These are phyloP conservation scores for Petrolisthes manimaculis DNA, from an alignment of 2,888 invertebrate genomes.

Conservation along the genomic window DNA sequence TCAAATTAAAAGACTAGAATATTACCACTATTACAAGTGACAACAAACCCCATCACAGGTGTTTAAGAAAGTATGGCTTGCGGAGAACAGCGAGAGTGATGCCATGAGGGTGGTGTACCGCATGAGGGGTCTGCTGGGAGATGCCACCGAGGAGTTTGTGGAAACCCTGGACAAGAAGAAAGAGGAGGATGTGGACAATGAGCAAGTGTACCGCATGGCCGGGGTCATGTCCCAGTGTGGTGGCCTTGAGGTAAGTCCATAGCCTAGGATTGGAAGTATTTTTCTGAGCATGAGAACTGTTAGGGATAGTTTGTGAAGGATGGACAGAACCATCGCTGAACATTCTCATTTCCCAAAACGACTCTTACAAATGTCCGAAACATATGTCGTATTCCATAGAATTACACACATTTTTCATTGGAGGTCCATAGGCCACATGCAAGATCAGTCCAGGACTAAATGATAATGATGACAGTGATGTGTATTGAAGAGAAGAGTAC, in stretches of 20 bases:
- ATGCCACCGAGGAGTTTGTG: constrained; percentile 98
- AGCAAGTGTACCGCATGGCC: constrained; percentile 92
- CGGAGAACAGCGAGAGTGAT: constrained; percentile 85
- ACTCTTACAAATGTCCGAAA: too few relatives aligned
- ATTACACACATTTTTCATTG: too few relatives aligned
- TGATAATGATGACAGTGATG: too few relatives aligned
- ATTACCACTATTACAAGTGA: not conserved
- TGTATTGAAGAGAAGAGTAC: too few relatives aligned
- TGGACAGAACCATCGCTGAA: too few relatives aligned
- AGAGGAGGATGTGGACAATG: constrained; percentile 91
- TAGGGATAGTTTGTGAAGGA: too few relatives aligned
- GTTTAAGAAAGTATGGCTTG: constrained; percentile 81
- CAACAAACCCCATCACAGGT: constrained; percentile 72
- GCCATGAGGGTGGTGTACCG: constrained; percentile 82
- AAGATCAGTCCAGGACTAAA: too few relatives aligned
- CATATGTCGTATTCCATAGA: too few relatives aligned
- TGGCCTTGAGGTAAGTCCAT: constrained; percentile 75
- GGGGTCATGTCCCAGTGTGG: constrained; percentile 86
- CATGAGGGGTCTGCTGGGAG: constrained; percentile 96
- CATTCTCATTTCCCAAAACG: too few relatives aligned
- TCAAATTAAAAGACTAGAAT: not conserved
- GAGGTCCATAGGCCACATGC: too few relatives aligned
- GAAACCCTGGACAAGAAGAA: constrained; percentile 89
- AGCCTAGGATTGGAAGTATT: too few relatives aligned
- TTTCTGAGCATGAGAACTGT: too few relatives aligned